Evolutionary conservation across 2,113 vertebrate species (phyloP).

Genomic region (Serranochromis macrocephalus): DNA sequence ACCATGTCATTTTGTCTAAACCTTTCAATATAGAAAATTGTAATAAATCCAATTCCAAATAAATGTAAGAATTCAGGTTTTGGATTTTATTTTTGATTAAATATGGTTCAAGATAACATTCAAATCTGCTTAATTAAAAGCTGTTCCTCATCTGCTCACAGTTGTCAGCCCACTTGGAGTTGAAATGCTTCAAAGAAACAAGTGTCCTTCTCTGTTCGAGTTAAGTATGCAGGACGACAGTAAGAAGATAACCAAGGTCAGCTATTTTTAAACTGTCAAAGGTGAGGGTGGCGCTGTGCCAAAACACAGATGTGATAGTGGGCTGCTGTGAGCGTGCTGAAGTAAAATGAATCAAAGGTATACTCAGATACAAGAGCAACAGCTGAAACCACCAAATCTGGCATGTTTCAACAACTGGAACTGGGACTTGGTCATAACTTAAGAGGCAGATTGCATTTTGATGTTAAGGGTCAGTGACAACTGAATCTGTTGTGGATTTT

Average conservation of each 20-base stretch:
- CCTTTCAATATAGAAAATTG: not conserved
- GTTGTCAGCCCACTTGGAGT: not conserved
- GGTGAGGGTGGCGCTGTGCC: not conserved
- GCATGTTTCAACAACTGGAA: not conserved
- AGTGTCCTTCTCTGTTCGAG: not conserved
- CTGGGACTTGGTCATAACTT: not conserved
- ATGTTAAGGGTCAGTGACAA: fast-evolving
- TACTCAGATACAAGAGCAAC: not conserved
- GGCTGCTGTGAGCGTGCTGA: not conserved
- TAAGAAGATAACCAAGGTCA: not conserved
- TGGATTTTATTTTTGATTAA: not conserved
- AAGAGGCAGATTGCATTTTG: fast-evolving
- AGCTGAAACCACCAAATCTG: not conserved
- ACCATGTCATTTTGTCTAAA: not conserved
- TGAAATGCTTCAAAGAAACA: not conserved
- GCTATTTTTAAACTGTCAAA: constrained; percentile 8
- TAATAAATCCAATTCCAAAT: not conserved
- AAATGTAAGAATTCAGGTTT: not conserved
- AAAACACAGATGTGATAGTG: not conserved
- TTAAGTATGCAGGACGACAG: not conserved
- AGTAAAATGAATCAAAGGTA: not conserved
- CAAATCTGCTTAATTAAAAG: not conserved
- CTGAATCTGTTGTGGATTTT: not conserved
- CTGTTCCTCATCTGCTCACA: not conserved
- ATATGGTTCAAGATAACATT: not conserved